Conservation (phyloP, 2,797 vertebrate genomes). For the Pipistrellus pygmaeus region DNA sequence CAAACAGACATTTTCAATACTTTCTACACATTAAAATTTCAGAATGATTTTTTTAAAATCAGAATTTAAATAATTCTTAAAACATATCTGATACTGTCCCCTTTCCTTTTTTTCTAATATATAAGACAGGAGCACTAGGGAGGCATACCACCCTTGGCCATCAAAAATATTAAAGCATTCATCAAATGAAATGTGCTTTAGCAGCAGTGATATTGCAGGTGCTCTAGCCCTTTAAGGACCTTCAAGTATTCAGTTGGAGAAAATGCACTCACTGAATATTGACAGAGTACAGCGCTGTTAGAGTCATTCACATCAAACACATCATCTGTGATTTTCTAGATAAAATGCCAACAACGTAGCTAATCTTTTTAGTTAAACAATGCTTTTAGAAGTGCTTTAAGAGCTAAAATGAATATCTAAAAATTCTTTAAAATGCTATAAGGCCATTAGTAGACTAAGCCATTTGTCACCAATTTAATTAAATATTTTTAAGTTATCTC, state of each 20-base stretch:
- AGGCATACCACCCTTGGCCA: not conserved
- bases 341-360: slow-evolving; percentile 76
- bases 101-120: slow-evolving; percentile 21
- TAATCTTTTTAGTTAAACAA: slow-evolving; percentile 83
- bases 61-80: slow-evolving; percentile 55
- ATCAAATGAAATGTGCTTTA: not conserved
- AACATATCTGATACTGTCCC: not conserved
- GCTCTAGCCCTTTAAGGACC: slow-evolving; percentile 57
- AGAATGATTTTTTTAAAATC: not conserved
- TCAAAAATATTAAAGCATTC: slow-evolving; percentile 36
- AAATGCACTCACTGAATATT: slow-evolving; percentile 1
- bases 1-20: not conserved
- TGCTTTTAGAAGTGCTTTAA: slow-evolving; percentile 76
- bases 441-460: slow-evolving; percentile 85
- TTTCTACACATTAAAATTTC: slow-evolving; percentile 43
- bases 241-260: slow-evolving; percentile 13
- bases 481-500: slow-evolving; percentile 86
- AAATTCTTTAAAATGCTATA: slow-evolving; percentile 83
- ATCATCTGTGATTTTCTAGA: slow-evolving; percentile 73
- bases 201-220: not conserved
- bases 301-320: slow-evolving; percentile 75
- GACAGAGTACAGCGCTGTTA: slow-evolving; percentile 56
- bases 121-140: not conserved
- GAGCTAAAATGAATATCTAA: slow-evolving; percentile 80
- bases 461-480: slow-evolving; percentile 87